These are phyloP conservation scores for Cossypha dichroa DNA, from an alignment of 2,797 vertebrate species.

Conservation along the genomic window DNA sequence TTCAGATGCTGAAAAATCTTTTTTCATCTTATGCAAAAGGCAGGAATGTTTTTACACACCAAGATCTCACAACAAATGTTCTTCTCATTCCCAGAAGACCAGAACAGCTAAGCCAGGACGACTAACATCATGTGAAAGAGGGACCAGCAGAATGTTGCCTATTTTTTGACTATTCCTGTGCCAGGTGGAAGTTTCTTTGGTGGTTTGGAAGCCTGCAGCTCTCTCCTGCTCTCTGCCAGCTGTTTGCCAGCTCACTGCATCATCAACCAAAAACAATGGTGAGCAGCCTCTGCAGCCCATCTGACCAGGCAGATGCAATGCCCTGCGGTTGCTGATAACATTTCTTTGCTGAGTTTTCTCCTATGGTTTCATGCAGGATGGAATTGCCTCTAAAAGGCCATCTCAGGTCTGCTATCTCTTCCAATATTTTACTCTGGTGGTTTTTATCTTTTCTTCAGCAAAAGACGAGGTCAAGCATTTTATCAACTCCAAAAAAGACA, in stretches of 20 bases:
- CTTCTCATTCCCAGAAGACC: constrained; percentile 49
- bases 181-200: constrained; percentile 61
- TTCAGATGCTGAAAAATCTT: not conserved
- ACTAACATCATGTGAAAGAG: constrained; percentile 52
- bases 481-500: not conserved
- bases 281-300: not conserved
- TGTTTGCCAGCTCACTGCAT: constrained; percentile 70
- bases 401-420: not conserved
- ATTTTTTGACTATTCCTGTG: constrained; percentile 58
- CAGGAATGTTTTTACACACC: not conserved
- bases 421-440: not conserved
- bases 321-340: rapidly evolving
- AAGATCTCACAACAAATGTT: not conserved
- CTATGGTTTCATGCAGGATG: not conserved
- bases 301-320: not conserved
- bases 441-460: not conserved
- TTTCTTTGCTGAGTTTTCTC: not conserved
- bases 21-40: not conserved
- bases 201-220: constrained; percentile 67
- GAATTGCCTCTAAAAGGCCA: not conserved
- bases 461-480: not conserved
- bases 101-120: constrained; percentile 65
- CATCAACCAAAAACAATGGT: constrained; percentile 72
- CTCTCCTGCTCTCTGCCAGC: constrained; percentile 73
- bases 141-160: constrained; percentile 69